phyloP scores from a whole-genome alignment of 2,113 vertebrate species.

The Irena cyanogastra region DNA sequence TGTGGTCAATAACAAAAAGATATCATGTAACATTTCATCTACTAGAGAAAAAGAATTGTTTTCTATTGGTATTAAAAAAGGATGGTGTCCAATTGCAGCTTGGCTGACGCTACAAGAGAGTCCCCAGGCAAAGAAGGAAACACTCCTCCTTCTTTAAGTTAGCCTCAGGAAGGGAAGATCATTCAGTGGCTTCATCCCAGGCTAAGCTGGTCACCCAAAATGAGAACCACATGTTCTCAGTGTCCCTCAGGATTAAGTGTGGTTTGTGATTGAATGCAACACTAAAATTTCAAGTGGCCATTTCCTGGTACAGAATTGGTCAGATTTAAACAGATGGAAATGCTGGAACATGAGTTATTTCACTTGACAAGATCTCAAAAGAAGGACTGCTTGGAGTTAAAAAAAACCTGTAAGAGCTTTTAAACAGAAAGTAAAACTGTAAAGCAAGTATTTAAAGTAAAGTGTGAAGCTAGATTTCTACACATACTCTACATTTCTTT shows the following conservation, averaged over 20 bases:
- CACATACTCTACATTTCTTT: conserved; percentile 84
- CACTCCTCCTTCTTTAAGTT: not conserved
- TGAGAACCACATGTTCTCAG: not conserved
- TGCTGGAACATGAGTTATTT: not conserved
- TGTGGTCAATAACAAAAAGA: not conserved
- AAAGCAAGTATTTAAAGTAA: not conserved
- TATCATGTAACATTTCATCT: not conserved
- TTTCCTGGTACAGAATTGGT: not conserved
- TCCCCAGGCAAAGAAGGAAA: not conserved
- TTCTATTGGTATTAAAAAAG: not conserved
- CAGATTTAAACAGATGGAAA: not conserved
- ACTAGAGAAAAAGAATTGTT: not conserved
- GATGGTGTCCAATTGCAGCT: not conserved
- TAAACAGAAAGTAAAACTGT: not conserved
- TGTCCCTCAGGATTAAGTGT: not conserved
- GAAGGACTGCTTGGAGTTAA: not conserved
- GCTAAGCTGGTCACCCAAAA: not conserved
- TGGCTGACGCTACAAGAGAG: not conserved
- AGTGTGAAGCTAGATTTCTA: not conserved
- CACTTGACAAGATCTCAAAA: not conserved
- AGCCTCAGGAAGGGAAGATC: not conserved
- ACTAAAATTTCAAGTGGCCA: not conserved
- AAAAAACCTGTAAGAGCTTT: not conserved
- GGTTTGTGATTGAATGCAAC: not conserved
- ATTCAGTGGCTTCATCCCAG: not conserved